A percentile compares a stretch with the other conserved stretches of the same genome.
These are phyloP conservation scores for Neopipo cinnamomea DNA, from an alignment of 2,113 vertebrate species.

Conservation along the genomic window DNA sequence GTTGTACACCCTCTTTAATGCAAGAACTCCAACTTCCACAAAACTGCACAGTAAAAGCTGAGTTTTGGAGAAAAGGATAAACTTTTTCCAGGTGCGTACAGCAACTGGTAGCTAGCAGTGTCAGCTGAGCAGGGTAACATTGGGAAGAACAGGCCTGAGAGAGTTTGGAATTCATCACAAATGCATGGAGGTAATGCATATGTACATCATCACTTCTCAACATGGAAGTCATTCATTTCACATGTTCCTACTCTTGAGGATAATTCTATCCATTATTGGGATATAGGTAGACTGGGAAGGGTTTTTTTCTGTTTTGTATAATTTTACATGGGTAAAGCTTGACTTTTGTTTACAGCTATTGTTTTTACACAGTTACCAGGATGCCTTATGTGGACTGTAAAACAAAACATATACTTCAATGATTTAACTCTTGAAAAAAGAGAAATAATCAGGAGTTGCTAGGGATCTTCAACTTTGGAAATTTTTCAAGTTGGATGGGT, in stretches of 20 bases:
- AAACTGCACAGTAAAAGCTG: not conserved
- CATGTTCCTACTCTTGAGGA: not conserved
- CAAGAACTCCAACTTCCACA: not conserved
- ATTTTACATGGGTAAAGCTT: not conserved
- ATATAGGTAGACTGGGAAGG: not conserved
- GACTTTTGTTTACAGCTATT: not conserved
- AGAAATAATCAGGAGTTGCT: not conserved
- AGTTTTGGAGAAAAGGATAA: not conserved
- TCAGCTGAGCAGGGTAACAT: not conserved
- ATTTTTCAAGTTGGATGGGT: too few species aligned
- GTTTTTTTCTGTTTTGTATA: not conserved
- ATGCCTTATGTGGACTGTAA: not conserved
- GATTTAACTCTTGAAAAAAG: not conserved
- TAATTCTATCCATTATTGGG: not conserved
- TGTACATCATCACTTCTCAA: not conserved
- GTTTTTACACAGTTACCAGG: not conserved
- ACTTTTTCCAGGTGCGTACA: not conserved
- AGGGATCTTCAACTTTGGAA: not conserved
- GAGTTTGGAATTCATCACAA: not conserved
- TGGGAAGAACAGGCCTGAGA: not conserved
- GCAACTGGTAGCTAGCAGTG: not conserved
- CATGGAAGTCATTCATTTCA: not conserved
- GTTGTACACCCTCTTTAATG: not conserved
- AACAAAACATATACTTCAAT: not conserved
- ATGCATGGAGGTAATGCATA: not conserved